Conservation (phyloP, 2,888 invertebrate genomes). For the Caenorhabditis sp. region DNA sequence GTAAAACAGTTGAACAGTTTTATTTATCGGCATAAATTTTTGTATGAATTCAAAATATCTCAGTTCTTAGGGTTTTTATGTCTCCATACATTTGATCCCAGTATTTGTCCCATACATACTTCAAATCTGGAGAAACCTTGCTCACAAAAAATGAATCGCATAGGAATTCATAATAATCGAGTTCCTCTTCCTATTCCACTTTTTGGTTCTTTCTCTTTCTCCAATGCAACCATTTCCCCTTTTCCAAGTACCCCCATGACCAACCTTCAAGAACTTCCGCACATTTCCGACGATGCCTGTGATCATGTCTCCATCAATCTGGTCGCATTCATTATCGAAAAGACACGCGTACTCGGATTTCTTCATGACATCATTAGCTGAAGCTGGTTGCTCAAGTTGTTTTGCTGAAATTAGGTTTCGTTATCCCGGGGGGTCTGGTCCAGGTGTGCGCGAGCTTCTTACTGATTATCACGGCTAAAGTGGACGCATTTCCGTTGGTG, state of each 20-base stretch:
- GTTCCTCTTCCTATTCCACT: slow-evolving; percentile 55
- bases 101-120: background rate
- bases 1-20: too few relatives aligned
- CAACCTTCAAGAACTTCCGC: slow-evolving; percentile 78
- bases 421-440: background rate
- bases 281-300: slow-evolving; percentile 77
- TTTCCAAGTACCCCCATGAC: background rate
- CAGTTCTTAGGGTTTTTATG: too few relatives aligned
- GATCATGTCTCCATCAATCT: slow-evolving; percentile 75
- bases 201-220: slow-evolving; percentile 15
- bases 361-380: slow-evolving; percentile 65
- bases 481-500: slow-evolving; percentile 66
- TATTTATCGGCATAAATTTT: too few relatives aligned
- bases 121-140: background rate
- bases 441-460: slow-evolving; percentile 25
- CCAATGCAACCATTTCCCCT: background rate
- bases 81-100: too few relatives aligned
- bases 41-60: too few relatives aligned
- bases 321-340: slow-evolving; percentile 74
- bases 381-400: slow-evolving; percentile 69
- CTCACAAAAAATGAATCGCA: background rate
- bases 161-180: slow-evolving; percentile 40
- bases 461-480: slow-evolving; percentile 70
- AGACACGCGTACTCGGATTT: slow-evolving; percentile 71
- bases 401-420: slow-evolving; percentile 63